Evolutionary conservation across 1,140 invertebrate genomes (phyloP), one percentile per base, ranked within the genome.

Genomic region (Coboldia fuscipes): DNA sequence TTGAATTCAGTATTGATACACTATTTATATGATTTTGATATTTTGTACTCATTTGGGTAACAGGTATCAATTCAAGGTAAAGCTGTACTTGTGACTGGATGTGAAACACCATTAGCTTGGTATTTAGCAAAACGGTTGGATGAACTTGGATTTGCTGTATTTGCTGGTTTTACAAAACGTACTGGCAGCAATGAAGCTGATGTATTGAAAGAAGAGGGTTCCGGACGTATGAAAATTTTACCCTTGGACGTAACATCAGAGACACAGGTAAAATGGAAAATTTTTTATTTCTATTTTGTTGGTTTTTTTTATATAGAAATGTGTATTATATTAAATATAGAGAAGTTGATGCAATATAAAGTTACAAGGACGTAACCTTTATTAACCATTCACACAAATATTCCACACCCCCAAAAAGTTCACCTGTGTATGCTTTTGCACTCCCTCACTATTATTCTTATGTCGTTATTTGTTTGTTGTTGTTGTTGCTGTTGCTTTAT

Each of bases 61-160:
- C 40, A 83, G 79, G 74, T 83, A 36, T 70, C 69, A 8, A 66
- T 74, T 14, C 68, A 70, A 16, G 76, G 78, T 30, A 84, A 84
- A 56, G 74, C 75, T 6, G 70, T 86, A 4, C 54, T 86, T 16
- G 66, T 88, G 37, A 84, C 81, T n/a, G 81, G 78, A 33, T 85
- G 80, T 57, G 81, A 84, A 56, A 70, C 74, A 18, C 71, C 71
- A 20, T 62, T 84, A 35, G 79, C 78, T 36, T 75, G 70, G 54
- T 69, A 71, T 37, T 56, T 80, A 42, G 78, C 75, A 7, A 67
- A 74, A 42, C 65, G 72, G 40, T 54, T 84, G 32, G 77, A 84
- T 47, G 75, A 79, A 50, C 57, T 81, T 50, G 78, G 80, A 18
- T 81, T 80, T 48, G 77, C 75, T 22, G 75, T 85, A 10, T 81